phyloP scores from a whole-genome alignment of 2,888 invertebrate genomes.

The Drosophila paracracens region DNA sequence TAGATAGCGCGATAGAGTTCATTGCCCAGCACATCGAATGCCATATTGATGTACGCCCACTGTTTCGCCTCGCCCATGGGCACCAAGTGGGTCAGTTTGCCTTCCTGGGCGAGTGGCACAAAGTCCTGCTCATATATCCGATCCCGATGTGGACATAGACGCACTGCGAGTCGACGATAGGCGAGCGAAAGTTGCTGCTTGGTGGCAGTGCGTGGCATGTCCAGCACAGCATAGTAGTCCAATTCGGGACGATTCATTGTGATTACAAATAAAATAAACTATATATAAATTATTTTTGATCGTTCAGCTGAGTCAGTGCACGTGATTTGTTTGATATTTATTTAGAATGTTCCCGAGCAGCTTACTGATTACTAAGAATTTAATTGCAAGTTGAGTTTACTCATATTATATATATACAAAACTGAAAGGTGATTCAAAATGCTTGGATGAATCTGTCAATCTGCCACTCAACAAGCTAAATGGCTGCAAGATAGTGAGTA shows the following conservation, averaged over 20 bases:
- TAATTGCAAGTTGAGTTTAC: constrained; percentile 42
- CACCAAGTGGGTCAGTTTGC: constrained; percentile 73
- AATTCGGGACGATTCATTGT: constrained; percentile 83
- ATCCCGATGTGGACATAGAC: constrained; percentile 85
- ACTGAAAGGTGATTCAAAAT: constrained; percentile 44
- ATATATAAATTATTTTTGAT: neutral
- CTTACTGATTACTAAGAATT: constrained; percentile 71
- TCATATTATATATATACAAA: constrained; percentile 56
- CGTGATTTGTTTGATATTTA: constrained; percentile 26
- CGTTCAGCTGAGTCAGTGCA: constrained; percentile 16
- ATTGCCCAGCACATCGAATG: constrained; percentile 90
- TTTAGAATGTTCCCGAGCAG: constrained; percentile 37
- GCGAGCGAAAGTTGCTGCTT: constrained; percentile 91
- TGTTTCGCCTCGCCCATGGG: constrained; percentile 69
- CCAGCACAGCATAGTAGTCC: constrained; percentile 92
- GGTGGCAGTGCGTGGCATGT: constrained; percentile 88
- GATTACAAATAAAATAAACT: constrained; percentile 1
- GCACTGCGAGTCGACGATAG: constrained; percentile 86
- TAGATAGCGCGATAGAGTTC: constrained; percentile 89
- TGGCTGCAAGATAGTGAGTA: constrained; percentile 34
- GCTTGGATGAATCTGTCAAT: constrained; percentile 22
- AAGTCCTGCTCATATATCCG: constrained; percentile 86
- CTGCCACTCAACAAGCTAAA: constrained; percentile 19
- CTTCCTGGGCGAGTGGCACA: constrained; percentile 82
- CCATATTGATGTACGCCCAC: constrained; percentile 88